Percentiles rank a stretch among this genome's conserved stretches.
Conservation (phyloP, 2,888 invertebrate species). For the Magallana nippona region DNA sequence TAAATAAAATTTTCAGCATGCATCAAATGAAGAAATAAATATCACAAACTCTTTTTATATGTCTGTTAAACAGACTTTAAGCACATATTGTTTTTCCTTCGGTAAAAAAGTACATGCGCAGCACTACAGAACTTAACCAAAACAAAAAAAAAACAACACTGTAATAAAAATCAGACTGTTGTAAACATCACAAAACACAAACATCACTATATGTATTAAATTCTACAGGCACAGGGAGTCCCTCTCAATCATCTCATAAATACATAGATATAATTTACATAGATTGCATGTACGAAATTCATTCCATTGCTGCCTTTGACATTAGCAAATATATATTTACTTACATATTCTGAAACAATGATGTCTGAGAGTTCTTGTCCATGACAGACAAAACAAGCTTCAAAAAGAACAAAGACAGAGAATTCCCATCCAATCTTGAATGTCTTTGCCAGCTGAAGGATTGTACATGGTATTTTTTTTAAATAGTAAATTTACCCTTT, state of each 20-base stretch:
- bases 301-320: conserved; percentile 17
- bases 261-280: not conserved
- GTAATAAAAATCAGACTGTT: not conserved
- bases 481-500: not conserved
- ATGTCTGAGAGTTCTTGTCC: not conserved
- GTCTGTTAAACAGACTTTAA: conserved; percentile 1
- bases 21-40: conserved; percentile 24
- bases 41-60: not conserved
- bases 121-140: not conserved
- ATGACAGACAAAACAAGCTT: conserved; percentile 5
- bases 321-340: not conserved
- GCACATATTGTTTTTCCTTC: not conserved
- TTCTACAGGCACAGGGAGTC: not conserved
- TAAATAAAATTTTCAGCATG: conserved; percentile 36
- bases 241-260: not conserved
- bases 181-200: conserved; percentile 4
- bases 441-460: no score
- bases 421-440: no score
- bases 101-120: not conserved
- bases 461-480: no score
- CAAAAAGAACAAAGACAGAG: not conserved
- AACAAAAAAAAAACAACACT: no score
- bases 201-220: not conserved
- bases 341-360: not conserved
- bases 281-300: not conserved